Conservation (phyloP, 2,888 invertebrate genomes). For the Seira ritae region DNA sequence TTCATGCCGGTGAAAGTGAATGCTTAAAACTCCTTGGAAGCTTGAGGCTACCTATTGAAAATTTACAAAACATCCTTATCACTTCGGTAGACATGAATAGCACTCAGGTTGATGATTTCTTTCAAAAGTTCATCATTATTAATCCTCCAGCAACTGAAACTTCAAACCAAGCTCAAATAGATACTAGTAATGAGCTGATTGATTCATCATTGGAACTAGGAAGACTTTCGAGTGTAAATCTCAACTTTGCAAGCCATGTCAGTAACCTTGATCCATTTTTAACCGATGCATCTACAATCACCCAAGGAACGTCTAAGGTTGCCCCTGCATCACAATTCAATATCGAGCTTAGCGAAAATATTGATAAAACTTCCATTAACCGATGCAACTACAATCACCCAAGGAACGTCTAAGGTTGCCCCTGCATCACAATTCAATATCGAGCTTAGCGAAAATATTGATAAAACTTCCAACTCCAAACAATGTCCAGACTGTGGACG, state of each 20-base stretch:
- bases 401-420: background rate
- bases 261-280: background rate
- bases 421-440: too few species aligned
- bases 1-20: background rate
- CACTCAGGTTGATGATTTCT: conserved; percentile 77
- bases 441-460: too few species aligned
- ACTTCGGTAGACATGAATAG: conserved; percentile 77
- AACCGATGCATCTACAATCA: background rate
- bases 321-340: too few species aligned
- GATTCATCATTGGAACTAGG: background rate
- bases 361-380: conserved; percentile 5
- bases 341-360: too few species aligned
- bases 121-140: conserved; percentile 76
- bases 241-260: background rate
- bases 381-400: background rate
- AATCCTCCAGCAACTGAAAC: conserved; percentile 71
- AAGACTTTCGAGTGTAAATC: background rate
- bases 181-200: too few species aligned
- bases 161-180: too few species aligned
- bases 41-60: conserved; percentile 75
- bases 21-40: conserved; percentile 74
- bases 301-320: background rate
- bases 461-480: conserved; percentile 33
- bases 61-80: conserved; percentile 75
- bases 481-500: conserved; percentile 77